Conservation (phyloP, 2,797 vertebrate species). For the Syngnathus acus region DNA sequence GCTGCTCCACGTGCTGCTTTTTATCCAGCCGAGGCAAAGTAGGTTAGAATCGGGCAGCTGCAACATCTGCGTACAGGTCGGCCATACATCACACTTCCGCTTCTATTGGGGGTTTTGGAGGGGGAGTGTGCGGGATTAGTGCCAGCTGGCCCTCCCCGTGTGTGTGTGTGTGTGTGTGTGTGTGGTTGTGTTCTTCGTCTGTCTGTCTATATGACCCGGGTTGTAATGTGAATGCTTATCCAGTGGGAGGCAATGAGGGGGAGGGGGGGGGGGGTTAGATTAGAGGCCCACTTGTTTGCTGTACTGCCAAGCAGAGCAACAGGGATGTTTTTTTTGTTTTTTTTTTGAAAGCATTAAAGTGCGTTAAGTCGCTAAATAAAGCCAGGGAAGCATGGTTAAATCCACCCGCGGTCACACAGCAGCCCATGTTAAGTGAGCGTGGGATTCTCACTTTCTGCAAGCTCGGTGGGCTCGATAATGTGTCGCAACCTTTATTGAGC, state of each 20-base stretch:
- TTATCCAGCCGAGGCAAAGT: constrained; percentile 29
- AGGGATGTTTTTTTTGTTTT: constrained; percentile 16
- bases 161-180: constrained; percentile 26
- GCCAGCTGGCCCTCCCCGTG: constrained; percentile 44
- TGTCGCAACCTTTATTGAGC: background rate
- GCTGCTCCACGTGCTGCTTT: constrained; percentile 5
- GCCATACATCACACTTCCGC: constrained; percentile 37
- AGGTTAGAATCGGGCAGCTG: constrained; percentile 33
- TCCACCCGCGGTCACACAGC: constrained; percentile 35
- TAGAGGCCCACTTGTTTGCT: constrained; percentile 23
- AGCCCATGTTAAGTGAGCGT: constrained; percentile 43
- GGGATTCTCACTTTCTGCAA: constrained; percentile 38
- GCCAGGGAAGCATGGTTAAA: constrained; percentile 41
- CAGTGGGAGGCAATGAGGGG: constrained; percentile 43
- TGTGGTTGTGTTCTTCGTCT: constrained; percentile 15
- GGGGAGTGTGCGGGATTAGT: constrained; percentile 44
- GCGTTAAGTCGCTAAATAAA: constrained; percentile 29
- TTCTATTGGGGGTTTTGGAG: constrained; percentile 30
- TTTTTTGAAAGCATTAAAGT: constrained; percentile 35
- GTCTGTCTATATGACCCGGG: constrained; percentile 23
- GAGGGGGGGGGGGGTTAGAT: constrained; percentile 33
- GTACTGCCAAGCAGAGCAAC: constrained; percentile 26
- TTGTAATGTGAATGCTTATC: constrained; percentile 30
- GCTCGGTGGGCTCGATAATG: constrained; percentile 11
- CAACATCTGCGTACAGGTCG: constrained; percentile 44